Conservation (phyloP, 1,140 invertebrate species). For the Drosophila tani region DNA sequence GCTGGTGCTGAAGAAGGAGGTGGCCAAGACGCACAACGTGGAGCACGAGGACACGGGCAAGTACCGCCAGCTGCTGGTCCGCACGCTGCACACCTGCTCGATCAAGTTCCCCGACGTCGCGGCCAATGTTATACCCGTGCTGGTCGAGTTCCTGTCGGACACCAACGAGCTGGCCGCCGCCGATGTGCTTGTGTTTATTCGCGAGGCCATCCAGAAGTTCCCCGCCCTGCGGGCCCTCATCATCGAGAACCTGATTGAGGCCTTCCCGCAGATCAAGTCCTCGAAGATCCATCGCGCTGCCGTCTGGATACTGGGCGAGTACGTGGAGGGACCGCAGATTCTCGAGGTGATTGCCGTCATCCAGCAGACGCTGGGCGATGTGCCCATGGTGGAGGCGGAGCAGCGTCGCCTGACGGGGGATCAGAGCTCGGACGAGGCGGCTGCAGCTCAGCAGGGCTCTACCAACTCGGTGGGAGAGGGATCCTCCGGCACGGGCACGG, state of each 20-base stretch:
- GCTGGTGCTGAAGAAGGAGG: constrained; percentile 96
- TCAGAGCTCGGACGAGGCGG: constrained; percentile 86
- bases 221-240: constrained; percentile 92
- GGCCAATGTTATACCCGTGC: constrained; percentile 95
- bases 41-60: constrained; percentile 98
- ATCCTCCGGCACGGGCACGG: constrained; percentile 37
- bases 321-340: constrained; percentile 93
- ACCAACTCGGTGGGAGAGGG: constrained; percentile 23
- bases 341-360: constrained; percentile 92
- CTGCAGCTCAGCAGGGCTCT: constrained; percentile 47
- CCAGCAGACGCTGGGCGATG: constrained; percentile 92
- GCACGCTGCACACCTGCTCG: constrained; percentile 97
- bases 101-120: constrained; percentile 99
- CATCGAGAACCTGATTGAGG: constrained; percentile 92
- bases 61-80: constrained; percentile 97
- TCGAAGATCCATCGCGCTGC: constrained; percentile 96
- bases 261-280: constrained; percentile 93
- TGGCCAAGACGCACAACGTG: constrained; percentile 95
- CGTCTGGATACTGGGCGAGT: constrained; percentile 99
- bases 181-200: constrained; percentile 97
- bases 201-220: constrained; percentile 97
- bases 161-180: constrained; percentile 96
- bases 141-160: constrained; percentile 98
- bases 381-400: constrained; percentile 96
- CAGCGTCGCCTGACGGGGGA: constrained; percentile 90